These are phyloP conservation scores for Paramisgurnus dabryanus DNA, from an alignment of 2,113 vertebrate genomes.

Conservation along the genomic window DNA sequence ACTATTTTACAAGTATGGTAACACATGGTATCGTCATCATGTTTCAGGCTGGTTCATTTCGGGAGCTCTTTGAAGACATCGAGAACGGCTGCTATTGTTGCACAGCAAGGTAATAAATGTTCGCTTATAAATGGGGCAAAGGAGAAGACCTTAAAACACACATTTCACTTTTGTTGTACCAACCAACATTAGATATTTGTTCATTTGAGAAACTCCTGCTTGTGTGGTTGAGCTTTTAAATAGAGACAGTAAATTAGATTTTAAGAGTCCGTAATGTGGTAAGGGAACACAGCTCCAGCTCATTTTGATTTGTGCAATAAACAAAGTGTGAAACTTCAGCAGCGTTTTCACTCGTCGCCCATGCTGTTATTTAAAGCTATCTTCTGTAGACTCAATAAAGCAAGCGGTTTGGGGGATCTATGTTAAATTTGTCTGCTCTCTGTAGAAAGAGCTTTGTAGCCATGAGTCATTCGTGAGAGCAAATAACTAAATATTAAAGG, in stretches of 20 bases:
- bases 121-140: constrained; percentile 61
- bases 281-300: constrained; percentile 58
- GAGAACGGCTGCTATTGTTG: constrained; percentile 55
- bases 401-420: neutral
- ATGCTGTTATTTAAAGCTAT: constrained; percentile 59
- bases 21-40: constrained; percentile 52
- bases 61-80: constrained; percentile 55
- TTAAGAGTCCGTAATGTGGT: constrained; percentile 59
- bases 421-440: constrained; percentile 9
- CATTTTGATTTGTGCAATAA: constrained; percentile 74
- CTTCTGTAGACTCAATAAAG: constrained; percentile 62
- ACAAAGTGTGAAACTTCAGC: constrained; percentile 60
- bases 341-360: neutral
- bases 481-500: constrained; percentile 21
- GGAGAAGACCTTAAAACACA: constrained; percentile 28
- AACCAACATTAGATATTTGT: constrained; percentile 46
- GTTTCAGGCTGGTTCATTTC: constrained; percentile 27
- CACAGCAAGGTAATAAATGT: constrained; percentile 56
- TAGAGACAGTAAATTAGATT: constrained; percentile 61
- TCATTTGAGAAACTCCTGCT: constrained; percentile 38
- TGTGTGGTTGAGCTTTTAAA: constrained; percentile 47
- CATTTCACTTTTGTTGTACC: constrained; percentile 31
- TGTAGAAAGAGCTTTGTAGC: neutral
- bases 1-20: constrained; percentile 42
- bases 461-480: constrained; percentile 14